A percentile compares a stretch with the other conserved stretches of the same genome.
These are phyloP conservation scores for Archocentrus centrarchus DNA, from an alignment of 2,113 vertebrate genomes.

Conservation along the genomic window DNA sequence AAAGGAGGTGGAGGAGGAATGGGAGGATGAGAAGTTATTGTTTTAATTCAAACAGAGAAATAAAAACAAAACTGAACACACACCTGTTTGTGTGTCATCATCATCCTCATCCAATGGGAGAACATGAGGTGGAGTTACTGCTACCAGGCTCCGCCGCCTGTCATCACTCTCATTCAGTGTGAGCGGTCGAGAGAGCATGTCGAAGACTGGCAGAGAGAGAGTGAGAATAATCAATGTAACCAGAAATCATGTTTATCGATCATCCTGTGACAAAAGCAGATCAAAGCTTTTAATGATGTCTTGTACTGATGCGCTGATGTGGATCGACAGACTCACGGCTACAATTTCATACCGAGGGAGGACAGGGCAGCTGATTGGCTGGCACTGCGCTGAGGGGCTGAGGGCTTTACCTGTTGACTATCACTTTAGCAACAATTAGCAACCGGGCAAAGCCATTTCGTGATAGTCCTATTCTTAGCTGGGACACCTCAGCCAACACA, in stretches of 20 bases:
- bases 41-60: not conserved
- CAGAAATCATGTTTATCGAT: not conserved
- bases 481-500: too few relatives aligned
- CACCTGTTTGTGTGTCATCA: conserved; percentile 16
- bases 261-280: too few relatives aligned
- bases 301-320: too few relatives aligned
- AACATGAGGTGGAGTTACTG: not conserved
- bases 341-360: too few relatives aligned
- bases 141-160: not conserved
- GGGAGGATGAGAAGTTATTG: not conserved
- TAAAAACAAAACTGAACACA: not conserved
- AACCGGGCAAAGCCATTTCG: too few relatives aligned
- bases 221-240: not conserved
- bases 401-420: too few relatives aligned
- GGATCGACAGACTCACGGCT: too few relatives aligned
- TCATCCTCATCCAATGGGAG: conserved; percentile 38
- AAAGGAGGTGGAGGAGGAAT: not conserved
- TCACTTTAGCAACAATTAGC: too few relatives aligned
- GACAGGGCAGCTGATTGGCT: too few relatives aligned
- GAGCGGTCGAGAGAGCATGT: conserved; percentile 53
- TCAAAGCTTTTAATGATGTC: too few relatives aligned
- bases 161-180: not conserved
- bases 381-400: too few relatives aligned
- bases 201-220: not conserved
- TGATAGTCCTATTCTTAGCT: too few relatives aligned